phyloP scores from a whole-genome alignment of 2,888 invertebrate species.

The Hirtodrosophila confusa region DNA sequence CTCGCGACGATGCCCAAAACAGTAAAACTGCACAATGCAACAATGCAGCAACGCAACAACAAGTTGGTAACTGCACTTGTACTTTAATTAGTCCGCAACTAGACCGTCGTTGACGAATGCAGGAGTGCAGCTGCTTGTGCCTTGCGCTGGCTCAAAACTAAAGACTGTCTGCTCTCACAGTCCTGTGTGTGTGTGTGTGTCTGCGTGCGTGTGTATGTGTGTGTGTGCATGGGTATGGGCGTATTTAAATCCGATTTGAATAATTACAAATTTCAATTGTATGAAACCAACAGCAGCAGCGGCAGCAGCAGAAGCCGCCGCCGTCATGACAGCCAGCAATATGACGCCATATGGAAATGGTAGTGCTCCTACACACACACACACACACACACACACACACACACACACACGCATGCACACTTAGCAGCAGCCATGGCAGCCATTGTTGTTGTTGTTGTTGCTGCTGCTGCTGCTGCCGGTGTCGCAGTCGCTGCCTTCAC shows the following conservation, averaged over 20 bases:
- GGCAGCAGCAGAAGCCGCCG: slow-evolving; percentile 29
- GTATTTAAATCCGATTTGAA: slow-evolving; percentile 76
- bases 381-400: slow-evolving; percentile 46
- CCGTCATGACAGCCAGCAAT: slow-evolving; percentile 61
- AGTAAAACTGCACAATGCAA: too few relatives aligned
- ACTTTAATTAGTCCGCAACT: too few relatives aligned
- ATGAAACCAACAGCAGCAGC: slow-evolving; percentile 60
- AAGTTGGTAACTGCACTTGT: too few relatives aligned
- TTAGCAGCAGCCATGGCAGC: slow-evolving; percentile 44
- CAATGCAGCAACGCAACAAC: too few relatives aligned
- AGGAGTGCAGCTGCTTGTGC: slow-evolving; percentile 27
- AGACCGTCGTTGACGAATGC: too few relatives aligned
- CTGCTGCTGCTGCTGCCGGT: slow-evolving; percentile 3
- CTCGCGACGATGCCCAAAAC: too few relatives aligned
- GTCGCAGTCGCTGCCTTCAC: slow-evolving; percentile 40
- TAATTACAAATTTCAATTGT: slow-evolving; percentile 79
- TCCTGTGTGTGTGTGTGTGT: slow-evolving; percentile 9
- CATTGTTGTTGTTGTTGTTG: slow-evolving; percentile 33
- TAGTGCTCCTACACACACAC: slow-evolving; percentile 28
- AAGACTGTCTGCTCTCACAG: slow-evolving; percentile 37
- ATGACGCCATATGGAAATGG: slow-evolving; percentile 77
- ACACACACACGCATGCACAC: slow-evolving; percentile 44
- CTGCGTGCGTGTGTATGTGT: slow-evolving; percentile 21
- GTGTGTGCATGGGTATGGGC: slow-evolving; percentile 41
- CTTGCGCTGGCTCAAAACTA: slow-evolving; percentile 38